These are phyloP conservation scores for Calliphora vicina DNA, from an alignment of 1,140 invertebrate species.

Conservation along the genomic window DNA sequence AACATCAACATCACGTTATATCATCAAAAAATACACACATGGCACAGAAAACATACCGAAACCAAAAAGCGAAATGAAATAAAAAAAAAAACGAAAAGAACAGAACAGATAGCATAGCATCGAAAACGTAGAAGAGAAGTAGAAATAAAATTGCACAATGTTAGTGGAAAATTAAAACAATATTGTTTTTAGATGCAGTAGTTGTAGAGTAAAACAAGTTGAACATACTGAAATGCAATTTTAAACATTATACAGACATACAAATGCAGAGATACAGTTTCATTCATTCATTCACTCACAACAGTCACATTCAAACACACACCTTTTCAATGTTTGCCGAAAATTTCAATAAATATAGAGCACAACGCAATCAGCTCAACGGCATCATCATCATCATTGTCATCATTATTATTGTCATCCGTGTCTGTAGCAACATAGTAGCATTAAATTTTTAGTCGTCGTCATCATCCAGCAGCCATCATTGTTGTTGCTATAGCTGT, in stretches of 20 bases:
- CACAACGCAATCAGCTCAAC: neutral
- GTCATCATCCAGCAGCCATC: no score
- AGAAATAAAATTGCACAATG: neutral
- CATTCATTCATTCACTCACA: neutral
- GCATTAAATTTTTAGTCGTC: no score
- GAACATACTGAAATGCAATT: neutral
- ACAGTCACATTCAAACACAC: neutral
- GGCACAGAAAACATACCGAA: neutral
- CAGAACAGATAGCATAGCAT: neutral
- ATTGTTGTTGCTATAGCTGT: neutral
- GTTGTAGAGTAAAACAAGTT: slow-evolving; percentile 4
- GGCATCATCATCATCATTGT: neutral
- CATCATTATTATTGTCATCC: neutral
- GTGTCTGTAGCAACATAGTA: neutral
- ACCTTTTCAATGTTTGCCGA: slow-evolving; percentile 12
- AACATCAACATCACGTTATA: slow-evolving; percentile 9
- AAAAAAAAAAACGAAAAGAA: no score
- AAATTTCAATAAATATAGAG: slow-evolving; percentile 9
- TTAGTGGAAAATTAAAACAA: slow-evolving; percentile 10
- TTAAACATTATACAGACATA: neutral
- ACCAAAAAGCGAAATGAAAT: neutral
- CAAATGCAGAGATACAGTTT: neutral
- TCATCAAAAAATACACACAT: neutral
- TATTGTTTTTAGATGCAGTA: slow-evolving; percentile 6
- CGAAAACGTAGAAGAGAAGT: neutral